These are phyloP conservation scores for Gopherus evgoodei DNA, from an alignment of 2,113 vertebrate genomes.

Conservation along the genomic window DNA sequence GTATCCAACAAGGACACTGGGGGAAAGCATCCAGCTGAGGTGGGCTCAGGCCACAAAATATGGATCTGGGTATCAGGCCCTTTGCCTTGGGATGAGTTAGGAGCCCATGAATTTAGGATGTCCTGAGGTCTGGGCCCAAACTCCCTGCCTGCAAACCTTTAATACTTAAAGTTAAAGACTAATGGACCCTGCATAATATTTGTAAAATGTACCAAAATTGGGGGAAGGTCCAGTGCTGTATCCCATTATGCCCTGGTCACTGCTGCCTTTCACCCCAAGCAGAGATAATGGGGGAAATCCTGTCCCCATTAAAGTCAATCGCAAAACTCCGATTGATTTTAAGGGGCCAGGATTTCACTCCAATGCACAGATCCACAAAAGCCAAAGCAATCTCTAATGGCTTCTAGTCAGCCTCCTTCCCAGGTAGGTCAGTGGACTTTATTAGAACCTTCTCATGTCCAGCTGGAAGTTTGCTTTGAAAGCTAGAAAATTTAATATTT, in stretches of 20 bases:
- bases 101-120: not conserved
- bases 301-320: not conserved
- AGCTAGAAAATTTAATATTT: not conserved
- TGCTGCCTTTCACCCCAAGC: not conserved
- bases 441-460: not conserved
- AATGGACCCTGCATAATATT: not conserved
- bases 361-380: not conserved
- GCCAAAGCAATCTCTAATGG: not conserved
- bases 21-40: not conserved
- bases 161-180: not conserved
- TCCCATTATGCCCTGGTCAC: too few species aligned
- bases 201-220: not conserved
- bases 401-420: not conserved
- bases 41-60: not conserved
- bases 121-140: not conserved
- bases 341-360: not conserved
- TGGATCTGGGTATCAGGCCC: not conserved
- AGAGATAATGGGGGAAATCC: not conserved
- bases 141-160: not conserved
- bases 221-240: not conserved
- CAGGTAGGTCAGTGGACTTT: not conserved
- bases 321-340: not conserved
- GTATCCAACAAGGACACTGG: too few species aligned
- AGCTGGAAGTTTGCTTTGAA: not conserved
- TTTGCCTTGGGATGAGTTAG: not conserved